Base-by-base conservation (phyloP, 1,140 invertebrate species). In the Procambarus clarkii region DNA sequence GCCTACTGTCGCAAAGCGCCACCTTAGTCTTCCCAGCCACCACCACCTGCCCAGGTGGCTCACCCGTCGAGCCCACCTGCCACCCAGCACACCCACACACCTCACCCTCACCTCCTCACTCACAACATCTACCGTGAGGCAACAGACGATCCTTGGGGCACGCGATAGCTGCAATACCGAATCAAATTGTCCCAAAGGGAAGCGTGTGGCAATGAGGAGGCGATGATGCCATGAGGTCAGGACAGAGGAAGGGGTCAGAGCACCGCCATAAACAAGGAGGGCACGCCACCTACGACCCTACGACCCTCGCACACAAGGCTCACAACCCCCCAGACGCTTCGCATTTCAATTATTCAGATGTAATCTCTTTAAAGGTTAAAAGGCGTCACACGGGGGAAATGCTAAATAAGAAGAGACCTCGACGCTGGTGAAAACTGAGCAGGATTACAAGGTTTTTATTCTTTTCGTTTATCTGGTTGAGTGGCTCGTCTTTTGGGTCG, bases 341-440 rank as follows among this genome's bases (percentile, higher is more conserved):
- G n/a, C 48, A 50, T 80, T 80, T 80, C 78, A 80, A 80, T 80
- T 80, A 80, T 80, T 80, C 78, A 80, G 78, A 80, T 80, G 78
- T 80, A 80, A 80, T 80, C 78, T 80, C 78, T 80, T 80, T 80
- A 80, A 80, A 80, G 78, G 78, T 80, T 80, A 80, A 80, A 80
- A 80, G 78, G 48, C 78, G 54, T 80, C 78, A 54, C 78, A 79
- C 77, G 77, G 78, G 78, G 78, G 78, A 80, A 80, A 80, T 80
- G 21, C 48, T 80, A 80, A 80, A 80, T 80, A 80, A 58, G 77
- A 79, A n/a, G 24, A 13, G 78, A 24, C 46, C 24, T n/a, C 50
- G 54, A 80, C 54, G 34, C 54, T 54, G 9, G 46, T 54, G 18
- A 54, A 80, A 50, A 54, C 48, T 54, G 21, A 54, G 48, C 50